Base-by-base conservation (phyloP, 2,888 invertebrate species). In the Petrolisthes cinctipes region DNA sequence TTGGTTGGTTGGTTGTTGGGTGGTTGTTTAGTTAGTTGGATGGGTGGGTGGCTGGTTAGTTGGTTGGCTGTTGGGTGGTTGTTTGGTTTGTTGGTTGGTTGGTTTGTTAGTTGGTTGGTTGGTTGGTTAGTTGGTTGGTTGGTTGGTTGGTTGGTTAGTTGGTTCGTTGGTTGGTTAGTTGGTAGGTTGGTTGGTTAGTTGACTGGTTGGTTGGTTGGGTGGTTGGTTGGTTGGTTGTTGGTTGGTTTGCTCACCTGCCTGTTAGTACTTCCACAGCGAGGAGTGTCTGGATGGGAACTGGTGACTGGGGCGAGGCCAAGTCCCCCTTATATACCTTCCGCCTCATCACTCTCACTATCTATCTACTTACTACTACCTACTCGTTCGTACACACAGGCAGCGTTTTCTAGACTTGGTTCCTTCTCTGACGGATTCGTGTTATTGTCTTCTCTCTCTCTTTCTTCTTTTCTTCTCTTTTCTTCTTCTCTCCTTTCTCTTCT, bases 261-360 rank as follows among this genome's bases (percentile, higher is more conserved):
- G 17, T 9, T 9, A 61, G 11, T 9, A 61, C 9, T 61, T 11
- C 17, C 61, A 61, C 9, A 61, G 61, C 11, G 66, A 4, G 17
- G 1, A 1, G 71, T n/a, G 71, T n/a, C 71, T n/a, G 20, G 71
- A 14, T 71, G 71, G 20, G 17, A 71, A 71, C 71, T 71, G 71
- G 3, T 7, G 14, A 6, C 14, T 6, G 61, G 4, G 3, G 71
- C 4, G 7, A n/a, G 17, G 71, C 71, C 14, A 20, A 71, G 71
- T 71, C 71, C 71, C 71, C 20, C 71, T 71, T 71, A 71, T 71
- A 71, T 71, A 71, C n/a, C 71, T 71, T n/a, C 4, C 71, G 7
- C 71, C 14, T 7, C 71, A 6, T 20, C n/a, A 37, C 37, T 37
- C 37, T 37, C 37, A 61, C 17, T 17, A 61, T 61, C 17, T 17